Percentiles rank a stretch among this genome's conserved stretches.
Conservation (phyloP, 2,113 vertebrate species). For the Apus apus region DNA sequence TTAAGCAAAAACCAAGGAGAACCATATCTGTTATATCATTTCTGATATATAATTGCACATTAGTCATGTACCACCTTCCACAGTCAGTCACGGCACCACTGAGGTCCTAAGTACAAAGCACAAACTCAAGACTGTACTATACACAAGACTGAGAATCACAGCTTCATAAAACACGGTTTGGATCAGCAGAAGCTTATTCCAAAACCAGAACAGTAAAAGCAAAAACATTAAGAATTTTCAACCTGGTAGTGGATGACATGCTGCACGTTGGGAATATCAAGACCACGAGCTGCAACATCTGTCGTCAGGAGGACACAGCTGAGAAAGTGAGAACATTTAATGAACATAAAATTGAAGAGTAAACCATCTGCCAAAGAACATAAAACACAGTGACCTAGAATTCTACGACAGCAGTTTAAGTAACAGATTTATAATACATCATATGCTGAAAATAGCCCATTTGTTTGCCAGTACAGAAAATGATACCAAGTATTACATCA, state of each 20-base stretch:
- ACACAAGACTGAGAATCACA: neutral
- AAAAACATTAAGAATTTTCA: neutral
- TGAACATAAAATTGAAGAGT: conserved; percentile 9
- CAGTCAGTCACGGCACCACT: neutral
- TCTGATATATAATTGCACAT: neutral
- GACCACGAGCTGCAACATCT: conserved; percentile 94
- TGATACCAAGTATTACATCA: rapidly evolving
- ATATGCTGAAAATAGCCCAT: neutral
- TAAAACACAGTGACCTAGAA: neutral
- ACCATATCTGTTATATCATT: neutral
- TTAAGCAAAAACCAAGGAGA: neutral
- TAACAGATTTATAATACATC: neutral
- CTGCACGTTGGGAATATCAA: conserved; percentile 94
- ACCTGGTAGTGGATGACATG: conserved; percentile 99
- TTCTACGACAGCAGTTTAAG: neutral
- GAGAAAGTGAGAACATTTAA: conserved; percentile 47
- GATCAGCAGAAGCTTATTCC: neutral
- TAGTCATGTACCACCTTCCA: neutral
- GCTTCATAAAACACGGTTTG: neutral
- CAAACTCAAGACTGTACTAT: neutral
- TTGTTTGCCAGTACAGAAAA: neutral
- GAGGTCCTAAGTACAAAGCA: neutral
- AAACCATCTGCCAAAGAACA: neutral
- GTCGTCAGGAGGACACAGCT: conserved; percentile 95
- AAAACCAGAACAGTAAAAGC: neutral